Percentiles rank a stretch among this genome's conserved stretches.
These are phyloP conservation scores for Hyalella azteca DNA, from an alignment of 2,888 invertebrate genomes.

Conservation along the genomic window DNA sequence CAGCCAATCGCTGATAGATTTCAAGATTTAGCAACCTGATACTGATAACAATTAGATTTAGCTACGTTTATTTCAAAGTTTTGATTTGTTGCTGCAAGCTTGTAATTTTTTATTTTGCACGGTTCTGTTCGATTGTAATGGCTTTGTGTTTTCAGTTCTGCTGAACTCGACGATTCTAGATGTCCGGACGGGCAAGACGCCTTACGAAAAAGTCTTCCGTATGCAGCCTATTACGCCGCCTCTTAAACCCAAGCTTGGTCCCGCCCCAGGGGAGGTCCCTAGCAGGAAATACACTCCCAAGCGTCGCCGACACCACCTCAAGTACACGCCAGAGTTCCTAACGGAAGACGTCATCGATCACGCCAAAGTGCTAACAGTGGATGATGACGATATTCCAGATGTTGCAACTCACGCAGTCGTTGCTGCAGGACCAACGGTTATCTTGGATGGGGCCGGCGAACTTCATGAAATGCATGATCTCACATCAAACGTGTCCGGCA, in stretches of 20 bases:
- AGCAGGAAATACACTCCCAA: neutral
- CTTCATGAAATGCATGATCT: neutral
- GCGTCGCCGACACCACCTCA: slow-evolving; percentile 13
- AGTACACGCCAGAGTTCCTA: slow-evolving; percentile 7
- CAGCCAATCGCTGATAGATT: too few species aligned
- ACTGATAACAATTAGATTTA: too few species aligned
- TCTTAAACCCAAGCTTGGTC: neutral
- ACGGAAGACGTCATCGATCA: slow-evolving; percentile 3
- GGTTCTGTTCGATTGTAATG: slow-evolving; percentile 3
- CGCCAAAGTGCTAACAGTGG: neutral
- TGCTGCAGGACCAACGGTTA: neutral
- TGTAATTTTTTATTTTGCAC: too few species aligned
- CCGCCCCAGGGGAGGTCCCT: neutral
- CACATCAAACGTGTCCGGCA: too few species aligned
- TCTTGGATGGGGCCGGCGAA: neutral
- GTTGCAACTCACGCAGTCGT: neutral
- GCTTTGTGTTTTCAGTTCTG: neutral
- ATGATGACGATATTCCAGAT: neutral
- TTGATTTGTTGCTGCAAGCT: too few species aligned
- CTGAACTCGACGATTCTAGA: slow-evolving; percentile 28
- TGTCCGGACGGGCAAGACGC: slow-evolving; percentile 23
- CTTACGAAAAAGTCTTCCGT: slow-evolving; percentile 37
- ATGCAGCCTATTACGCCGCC: slow-evolving; percentile 28
- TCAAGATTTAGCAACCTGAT: too few species aligned
- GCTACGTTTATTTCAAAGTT: too few species aligned